These are phyloP conservation scores for Ectropis grisescens DNA, from an alignment of 1,140 invertebrate species.

Conservation along the genomic window DNA sequence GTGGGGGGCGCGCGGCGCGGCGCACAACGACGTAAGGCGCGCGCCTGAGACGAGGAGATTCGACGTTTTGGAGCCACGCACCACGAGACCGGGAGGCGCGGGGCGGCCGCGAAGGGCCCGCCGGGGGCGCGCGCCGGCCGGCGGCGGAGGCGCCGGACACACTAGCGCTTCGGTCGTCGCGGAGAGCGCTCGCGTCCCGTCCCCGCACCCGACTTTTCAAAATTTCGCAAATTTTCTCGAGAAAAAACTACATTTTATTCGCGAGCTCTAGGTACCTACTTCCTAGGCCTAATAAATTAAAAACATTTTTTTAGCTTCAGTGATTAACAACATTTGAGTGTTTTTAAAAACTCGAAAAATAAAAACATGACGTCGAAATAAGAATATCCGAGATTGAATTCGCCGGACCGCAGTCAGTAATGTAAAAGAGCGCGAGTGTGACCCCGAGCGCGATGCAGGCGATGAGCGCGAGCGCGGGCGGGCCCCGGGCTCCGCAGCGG, in stretches of 20 bases:
- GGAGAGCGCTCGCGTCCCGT: conserved; percentile 40
- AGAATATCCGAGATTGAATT: too few relatives aligned
- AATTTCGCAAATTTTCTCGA: too few relatives aligned
- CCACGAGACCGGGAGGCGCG: conserved; percentile 4
- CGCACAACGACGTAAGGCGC: conserved; percentile 21
- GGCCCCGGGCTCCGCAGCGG: conserved; percentile 77
- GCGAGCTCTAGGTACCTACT: too few relatives aligned
- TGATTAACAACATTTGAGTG: too few relatives aligned
- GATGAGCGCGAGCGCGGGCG: conserved; percentile 50
- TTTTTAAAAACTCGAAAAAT: too few relatives aligned
- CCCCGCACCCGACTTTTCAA: conserved; percentile 22
- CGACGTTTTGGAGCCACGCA: conserved; percentile 10
- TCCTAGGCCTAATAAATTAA: conserved; percentile 16
- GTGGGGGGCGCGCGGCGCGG: conserved; percentile 10
- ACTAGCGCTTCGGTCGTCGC: conserved; percentile 49
- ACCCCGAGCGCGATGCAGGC: conserved; percentile 47
- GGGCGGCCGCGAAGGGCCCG: conserved; percentile 13
- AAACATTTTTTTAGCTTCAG: too few relatives aligned
- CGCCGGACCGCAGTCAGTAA: too few relatives aligned
- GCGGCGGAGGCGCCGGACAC: conserved; percentile 28
- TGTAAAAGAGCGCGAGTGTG: too few relatives aligned
- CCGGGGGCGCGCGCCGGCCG: conserved; percentile 10
- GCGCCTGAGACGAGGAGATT: conserved; percentile 6
- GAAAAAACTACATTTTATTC: too few relatives aligned
- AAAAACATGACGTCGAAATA: too few relatives aligned